These are phyloP conservation scores for Bemisia tabaci DNA, from an alignment of 1,140 invertebrate genomes.

Conservation along the genomic window DNA sequence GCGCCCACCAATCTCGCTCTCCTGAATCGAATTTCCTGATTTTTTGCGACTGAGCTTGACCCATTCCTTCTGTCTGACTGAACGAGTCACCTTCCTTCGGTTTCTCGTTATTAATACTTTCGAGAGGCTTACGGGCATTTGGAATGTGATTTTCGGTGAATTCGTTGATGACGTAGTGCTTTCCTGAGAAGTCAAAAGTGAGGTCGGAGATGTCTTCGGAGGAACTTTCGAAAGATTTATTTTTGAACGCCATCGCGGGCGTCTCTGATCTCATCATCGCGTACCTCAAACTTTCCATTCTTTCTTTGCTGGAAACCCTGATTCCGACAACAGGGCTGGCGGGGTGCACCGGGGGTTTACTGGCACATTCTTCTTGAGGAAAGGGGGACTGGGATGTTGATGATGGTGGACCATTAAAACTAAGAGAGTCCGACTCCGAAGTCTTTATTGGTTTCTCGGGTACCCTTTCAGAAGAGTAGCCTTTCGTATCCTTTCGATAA, in stretches of 20 bases:
- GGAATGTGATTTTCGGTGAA: too few relatives aligned
- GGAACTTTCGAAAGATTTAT: not conserved
- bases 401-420: not conserved
- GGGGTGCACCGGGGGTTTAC: not conserved
- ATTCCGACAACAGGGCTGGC: not conserved
- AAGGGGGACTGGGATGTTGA: not conserved
- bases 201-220: not conserved
- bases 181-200: not conserved
- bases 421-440: not conserved
- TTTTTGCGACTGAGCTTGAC: too few relatives aligned
- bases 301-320: not conserved
- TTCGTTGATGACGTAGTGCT: not conserved
- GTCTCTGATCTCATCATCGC: not conserved
- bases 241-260: not conserved
- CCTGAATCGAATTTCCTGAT: constrained; percentile 21
- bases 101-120: not conserved
- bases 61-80: not conserved
- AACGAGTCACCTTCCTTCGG: not conserved
- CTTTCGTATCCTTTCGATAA: too few relatives aligned
- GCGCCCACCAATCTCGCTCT: constrained; percentile 23
- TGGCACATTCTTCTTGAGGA: not conserved
- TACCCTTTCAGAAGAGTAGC: not conserved
- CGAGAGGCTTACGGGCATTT: not conserved
- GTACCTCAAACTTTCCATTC: not conserved
- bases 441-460: not conserved